Percentiles rank a stretch among this genome's conserved stretches.
phyloP scores from a whole-genome alignment of 2,113 vertebrate species.

The Dasyurus viverrinus region DNA sequence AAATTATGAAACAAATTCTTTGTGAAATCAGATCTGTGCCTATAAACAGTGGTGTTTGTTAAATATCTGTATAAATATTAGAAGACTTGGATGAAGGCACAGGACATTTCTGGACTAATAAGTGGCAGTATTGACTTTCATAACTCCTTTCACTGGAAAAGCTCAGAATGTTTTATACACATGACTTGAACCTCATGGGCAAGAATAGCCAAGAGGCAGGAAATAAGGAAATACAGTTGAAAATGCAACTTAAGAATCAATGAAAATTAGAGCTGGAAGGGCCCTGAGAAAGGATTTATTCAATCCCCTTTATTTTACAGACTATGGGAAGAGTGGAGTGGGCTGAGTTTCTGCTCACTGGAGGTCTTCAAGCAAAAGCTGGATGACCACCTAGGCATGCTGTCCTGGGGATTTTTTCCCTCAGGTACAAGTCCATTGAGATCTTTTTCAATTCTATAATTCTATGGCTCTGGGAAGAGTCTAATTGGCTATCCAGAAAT shows the following conservation, averaged over 20 bases:
- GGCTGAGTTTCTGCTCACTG: background rate
- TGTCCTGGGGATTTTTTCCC: background rate
- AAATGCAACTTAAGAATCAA: slow-evolving; percentile 16
- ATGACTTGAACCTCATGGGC: slow-evolving; percentile 53
- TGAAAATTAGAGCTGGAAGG: background rate
- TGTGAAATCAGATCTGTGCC: slow-evolving; percentile 69
- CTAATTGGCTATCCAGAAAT: slow-evolving; percentile 32
- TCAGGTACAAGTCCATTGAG: background rate
- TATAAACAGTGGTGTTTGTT: slow-evolving; percentile 68
- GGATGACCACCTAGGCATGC: background rate
- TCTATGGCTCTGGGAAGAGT: background rate
- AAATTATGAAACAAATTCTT: slow-evolving; percentile 76
- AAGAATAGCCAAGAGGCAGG: slow-evolving; percentile 26
- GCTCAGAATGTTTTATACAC: slow-evolving; percentile 49
- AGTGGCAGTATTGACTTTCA: slow-evolving; percentile 62
- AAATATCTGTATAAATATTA: slow-evolving; percentile 67
- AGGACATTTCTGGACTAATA: slow-evolving; percentile 62
- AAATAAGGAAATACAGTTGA: slow-evolving; percentile 40
- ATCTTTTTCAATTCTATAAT: background rate
- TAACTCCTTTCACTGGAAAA: slow-evolving; percentile 36
- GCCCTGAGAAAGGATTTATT: background rate
- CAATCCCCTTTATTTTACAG: background rate
- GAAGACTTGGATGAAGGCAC: slow-evolving; percentile 66
- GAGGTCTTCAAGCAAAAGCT: background rate
- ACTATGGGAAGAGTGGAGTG: background rate